These are phyloP conservation scores for Grammomys dolichurus DNA, from an alignment of 2,113 vertebrate species.

Conservation along the genomic window DNA sequence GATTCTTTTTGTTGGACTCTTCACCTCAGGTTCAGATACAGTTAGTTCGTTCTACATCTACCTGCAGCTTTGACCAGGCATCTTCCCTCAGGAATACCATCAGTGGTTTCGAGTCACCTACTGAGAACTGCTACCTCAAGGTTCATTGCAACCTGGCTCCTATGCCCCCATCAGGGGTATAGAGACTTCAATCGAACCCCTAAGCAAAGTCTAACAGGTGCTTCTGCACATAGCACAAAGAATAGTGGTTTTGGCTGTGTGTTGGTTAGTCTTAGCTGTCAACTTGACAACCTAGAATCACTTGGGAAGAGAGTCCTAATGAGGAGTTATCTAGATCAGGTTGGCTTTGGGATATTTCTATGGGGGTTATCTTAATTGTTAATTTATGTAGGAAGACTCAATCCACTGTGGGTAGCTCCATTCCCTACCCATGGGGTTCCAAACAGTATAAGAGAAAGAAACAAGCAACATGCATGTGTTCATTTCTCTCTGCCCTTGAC, in stretches of 20 bases:
- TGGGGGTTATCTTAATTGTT: not conserved
- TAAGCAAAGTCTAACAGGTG: not conserved
- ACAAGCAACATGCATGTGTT: not conserved
- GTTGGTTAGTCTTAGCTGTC: not conserved
- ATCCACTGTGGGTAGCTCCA: not conserved
- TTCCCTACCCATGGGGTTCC: not conserved
- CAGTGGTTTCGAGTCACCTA: not conserved
- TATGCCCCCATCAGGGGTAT: too few species aligned
- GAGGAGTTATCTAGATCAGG: not conserved
- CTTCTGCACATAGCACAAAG: not conserved
- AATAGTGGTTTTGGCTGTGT: not conserved
- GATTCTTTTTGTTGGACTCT: not conserved
- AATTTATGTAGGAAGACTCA: not conserved
- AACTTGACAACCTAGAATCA: not conserved
- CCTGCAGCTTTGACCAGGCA: not conserved
- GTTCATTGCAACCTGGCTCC: not conserved
- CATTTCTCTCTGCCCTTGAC: not conserved
- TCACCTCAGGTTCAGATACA: not conserved
- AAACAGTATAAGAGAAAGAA: not conserved
- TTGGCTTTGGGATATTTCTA: not conserved
- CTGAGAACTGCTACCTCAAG: not conserved
- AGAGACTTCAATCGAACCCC: not conserved
- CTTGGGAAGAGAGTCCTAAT: not conserved
- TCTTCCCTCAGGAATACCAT: fast-evolving
- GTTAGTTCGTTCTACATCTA: not conserved